Evolutionary conservation across 2,113 vertebrate species (phyloP).

Genomic region (Geococcyx californianus): DNA sequence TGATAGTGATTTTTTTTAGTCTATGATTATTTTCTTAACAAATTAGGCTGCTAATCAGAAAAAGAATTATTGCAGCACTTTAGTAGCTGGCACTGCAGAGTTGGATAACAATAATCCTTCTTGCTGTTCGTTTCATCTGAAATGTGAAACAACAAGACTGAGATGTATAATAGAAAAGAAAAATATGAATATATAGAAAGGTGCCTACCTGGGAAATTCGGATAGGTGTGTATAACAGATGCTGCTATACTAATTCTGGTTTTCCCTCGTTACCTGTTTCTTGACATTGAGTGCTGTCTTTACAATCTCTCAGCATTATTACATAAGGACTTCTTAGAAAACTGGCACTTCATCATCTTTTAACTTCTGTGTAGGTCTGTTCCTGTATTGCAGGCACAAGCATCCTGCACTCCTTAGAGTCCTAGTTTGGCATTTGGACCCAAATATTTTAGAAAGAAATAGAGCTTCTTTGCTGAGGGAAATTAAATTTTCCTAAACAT

Average conservation of each 20-base stretch:
- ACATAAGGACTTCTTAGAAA: background rate
- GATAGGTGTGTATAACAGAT: background rate
- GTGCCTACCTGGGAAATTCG: background rate
- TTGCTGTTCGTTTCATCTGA: background rate
- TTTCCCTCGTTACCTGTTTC: background rate
- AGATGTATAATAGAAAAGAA: background rate
- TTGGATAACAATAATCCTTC: background rate
- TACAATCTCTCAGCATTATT: background rate
- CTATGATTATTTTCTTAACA: background rate
- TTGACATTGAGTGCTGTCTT: background rate
- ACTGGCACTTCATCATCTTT: background rate
- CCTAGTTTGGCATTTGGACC: background rate
- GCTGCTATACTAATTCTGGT: background rate
- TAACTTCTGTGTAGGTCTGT: background rate
- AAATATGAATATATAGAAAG: background rate
- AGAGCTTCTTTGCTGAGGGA: background rate
- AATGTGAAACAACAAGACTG: background rate
- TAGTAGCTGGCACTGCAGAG: background rate
- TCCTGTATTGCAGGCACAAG: background rate
- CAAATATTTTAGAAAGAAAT: background rate
- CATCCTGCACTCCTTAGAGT: background rate
- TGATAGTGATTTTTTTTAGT: background rate
- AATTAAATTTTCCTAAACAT: background rate
- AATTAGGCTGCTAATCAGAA: background rate
- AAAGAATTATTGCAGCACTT: background rate